phyloP scores from a whole-genome alignment of 2,113 vertebrate species.

The Carassius gibelio region DNA sequence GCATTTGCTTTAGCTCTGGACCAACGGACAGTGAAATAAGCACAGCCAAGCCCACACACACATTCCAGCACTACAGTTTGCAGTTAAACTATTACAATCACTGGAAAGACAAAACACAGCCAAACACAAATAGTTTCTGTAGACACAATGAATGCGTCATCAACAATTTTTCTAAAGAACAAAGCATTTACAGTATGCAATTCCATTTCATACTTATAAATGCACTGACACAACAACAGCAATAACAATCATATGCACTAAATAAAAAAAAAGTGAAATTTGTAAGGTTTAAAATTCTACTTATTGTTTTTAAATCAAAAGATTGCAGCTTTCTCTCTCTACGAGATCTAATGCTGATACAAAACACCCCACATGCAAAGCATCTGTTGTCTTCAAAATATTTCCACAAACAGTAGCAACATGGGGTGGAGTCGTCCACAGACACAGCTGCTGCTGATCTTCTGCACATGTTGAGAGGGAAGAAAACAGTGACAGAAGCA shows the following conservation, averaged over 20 bases:
- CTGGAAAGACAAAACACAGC: background rate
- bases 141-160: background rate
- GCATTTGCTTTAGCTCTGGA: constrained; percentile 40
- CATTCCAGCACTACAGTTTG: background rate
- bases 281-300: background rate
- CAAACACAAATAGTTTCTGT: background rate
- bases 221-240: background rate
- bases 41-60: constrained; percentile 24
- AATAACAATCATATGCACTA: background rate
- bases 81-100: constrained; percentile 8
- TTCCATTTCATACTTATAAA: background rate
- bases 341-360: background rate
- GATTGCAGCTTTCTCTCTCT: background rate
- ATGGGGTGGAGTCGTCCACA: background rate
- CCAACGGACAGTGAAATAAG: constrained; percentile 39
- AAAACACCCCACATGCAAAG: constrained; percentile 28
- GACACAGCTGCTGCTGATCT: constrained; percentile 17
- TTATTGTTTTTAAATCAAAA: background rate
- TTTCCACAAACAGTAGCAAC: constrained; percentile 28
- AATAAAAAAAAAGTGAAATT: background rate
- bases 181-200: background rate
- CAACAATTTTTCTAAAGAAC: background rate
- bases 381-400: constrained; percentile 21
- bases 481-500: background rate
- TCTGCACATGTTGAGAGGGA: background rate